Evolutionary conservation across 2,797 vertebrate species (phyloP).

Genomic region (Anisognathus igniventris): DNA sequence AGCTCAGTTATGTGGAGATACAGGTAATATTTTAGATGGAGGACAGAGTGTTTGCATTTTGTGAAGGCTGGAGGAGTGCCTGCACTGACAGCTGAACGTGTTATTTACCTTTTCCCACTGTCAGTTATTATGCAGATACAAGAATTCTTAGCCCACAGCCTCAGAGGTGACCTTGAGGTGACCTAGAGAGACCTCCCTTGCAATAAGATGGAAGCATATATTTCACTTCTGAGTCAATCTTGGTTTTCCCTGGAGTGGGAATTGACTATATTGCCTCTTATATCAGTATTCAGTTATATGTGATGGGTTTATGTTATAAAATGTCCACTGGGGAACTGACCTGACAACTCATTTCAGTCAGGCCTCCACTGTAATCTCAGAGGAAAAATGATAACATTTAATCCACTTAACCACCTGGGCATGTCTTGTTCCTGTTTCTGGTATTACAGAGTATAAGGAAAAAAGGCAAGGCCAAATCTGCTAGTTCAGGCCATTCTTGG

Average conservation of each 20-base stretch:
- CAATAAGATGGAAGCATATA: neutral
- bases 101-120: neutral
- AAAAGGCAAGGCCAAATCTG: neutral
- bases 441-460: neutral
- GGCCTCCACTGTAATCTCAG: neutral
- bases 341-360: slow-evolving; percentile 23
- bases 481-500: neutral
- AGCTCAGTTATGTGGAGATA: neutral
- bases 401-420: neutral
- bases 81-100: neutral
- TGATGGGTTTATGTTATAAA: slow-evolving; percentile 36
- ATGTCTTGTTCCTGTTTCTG: neutral
- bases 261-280: slow-evolving; percentile 14
- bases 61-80: neutral
- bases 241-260: slow-evolving; percentile 3
- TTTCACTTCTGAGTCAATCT: slow-evolving; percentile 27
- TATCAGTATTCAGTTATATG: slow-evolving; percentile 6
- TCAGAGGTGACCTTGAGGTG: neutral
- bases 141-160: neutral
- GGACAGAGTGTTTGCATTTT: neutral
- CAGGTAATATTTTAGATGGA: neutral
- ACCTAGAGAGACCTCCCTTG: neutral
- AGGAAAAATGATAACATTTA: slow-evolving; percentile 15
- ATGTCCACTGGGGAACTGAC: neutral
- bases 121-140: neutral